Percentiles rank a stretch among this genome's conserved stretches.
Evolutionary conservation across 2,113 vertebrate genomes (phyloP).

Genomic region (Phaethon lepturus): DNA sequence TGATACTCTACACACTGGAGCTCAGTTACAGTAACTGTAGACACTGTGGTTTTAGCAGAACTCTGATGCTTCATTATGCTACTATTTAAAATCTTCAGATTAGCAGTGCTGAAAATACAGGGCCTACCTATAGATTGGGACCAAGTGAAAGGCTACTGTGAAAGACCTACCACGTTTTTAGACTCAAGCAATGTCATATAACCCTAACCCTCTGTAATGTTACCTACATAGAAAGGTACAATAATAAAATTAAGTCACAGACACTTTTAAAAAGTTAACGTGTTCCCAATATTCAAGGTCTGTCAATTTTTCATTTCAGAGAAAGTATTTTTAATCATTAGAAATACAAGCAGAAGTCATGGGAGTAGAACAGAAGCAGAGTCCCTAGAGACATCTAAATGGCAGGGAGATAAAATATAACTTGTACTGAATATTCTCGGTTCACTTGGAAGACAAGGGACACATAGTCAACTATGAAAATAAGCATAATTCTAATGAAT

Average conservation of each 20-base stretch:
- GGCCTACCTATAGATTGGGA: neutral
- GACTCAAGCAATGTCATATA: neutral
- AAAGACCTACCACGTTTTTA: neutral
- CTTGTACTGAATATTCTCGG: neutral
- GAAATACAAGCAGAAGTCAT: neutral
- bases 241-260: neutral
- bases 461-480: conserved; percentile 14
- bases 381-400: neutral
- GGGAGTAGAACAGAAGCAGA: neutral
- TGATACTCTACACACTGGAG: neutral
- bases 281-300: neutral
- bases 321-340: conserved; percentile 1
- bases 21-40: neutral
- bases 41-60: neutral
- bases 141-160: neutral
- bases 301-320: conserved; percentile 13
- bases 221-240: neutral
- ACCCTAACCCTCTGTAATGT: neutral
- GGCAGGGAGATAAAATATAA: neutral
- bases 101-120: neutral
- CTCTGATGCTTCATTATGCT: neutral
- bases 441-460: neutral
- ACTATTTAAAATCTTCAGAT: neutral
- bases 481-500: conserved; percentile 15
- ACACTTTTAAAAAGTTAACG: neutral